phyloP scores from a whole-genome alignment of 2,113 vertebrate genomes.

The Corvus hawaiiensis region DNA sequence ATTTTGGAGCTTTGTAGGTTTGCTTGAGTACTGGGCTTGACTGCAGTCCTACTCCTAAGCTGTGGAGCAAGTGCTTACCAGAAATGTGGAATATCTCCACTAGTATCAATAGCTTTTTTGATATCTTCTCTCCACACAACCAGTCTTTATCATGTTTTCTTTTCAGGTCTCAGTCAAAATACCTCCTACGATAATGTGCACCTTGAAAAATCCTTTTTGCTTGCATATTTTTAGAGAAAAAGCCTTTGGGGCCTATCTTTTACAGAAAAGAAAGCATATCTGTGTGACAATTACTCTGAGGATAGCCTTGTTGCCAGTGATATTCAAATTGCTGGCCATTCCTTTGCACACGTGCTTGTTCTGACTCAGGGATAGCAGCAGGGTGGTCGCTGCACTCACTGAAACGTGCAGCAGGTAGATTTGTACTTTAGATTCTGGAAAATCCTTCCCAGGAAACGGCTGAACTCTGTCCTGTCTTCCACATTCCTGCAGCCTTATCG shows the following conservation, averaged over 20 bases:
- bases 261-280: background rate
- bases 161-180: background rate
- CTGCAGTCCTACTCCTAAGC: background rate
- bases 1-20: background rate
- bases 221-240: background rate
- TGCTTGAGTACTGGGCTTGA: background rate
- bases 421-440: background rate
- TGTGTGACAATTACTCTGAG: background rate
- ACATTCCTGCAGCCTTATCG: conserved; percentile 79
- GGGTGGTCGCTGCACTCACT: background rate
- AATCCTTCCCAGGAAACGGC: background rate
- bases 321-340: background rate
- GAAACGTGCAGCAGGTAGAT: background rate
- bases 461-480: background rate
- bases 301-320: background rate
- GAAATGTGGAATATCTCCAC: background rate
- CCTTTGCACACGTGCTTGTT: background rate
- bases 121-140: background rate
- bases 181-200: background rate
- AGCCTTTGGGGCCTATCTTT: background rate
- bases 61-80: background rate
- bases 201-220: background rate
- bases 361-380: background rate
- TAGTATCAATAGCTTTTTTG: background rate
- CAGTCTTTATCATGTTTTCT: background rate